Conservation (phyloP, 2,797 vertebrate species). For the Distichodus sexfasciatus region DNA sequence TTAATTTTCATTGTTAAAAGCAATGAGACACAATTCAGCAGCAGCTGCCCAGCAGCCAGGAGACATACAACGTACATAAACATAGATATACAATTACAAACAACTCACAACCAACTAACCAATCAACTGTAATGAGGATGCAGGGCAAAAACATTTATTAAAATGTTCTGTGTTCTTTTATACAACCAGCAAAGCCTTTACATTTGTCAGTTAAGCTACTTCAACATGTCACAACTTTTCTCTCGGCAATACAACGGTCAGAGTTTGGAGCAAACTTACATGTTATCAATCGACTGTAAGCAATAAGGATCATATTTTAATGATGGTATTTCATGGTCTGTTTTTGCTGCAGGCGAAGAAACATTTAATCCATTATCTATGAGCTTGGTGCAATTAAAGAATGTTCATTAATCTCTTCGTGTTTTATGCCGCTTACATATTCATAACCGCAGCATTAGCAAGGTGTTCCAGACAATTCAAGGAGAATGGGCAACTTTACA, state of each 20-base stretch:
- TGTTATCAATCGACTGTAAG: slow-evolving; percentile 44
- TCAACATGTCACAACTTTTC: slow-evolving; percentile 38
- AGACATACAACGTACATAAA: no score
- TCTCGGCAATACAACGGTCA: slow-evolving; percentile 46
- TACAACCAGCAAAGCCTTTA: slow-evolving; percentile 4
- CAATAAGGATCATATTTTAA: slow-evolving; percentile 51
- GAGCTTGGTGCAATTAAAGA: slow-evolving; percentile 49
- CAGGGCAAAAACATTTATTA: no score
- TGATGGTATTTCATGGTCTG: slow-evolving; percentile 48
- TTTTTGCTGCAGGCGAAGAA: slow-evolving; percentile 51
- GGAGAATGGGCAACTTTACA: slow-evolving; percentile 10
- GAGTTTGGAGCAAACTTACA: slow-evolving; percentile 33
- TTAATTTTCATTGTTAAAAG: no score
- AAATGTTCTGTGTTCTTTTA: background rate
- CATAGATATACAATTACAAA: no score
- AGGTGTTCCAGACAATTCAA: slow-evolving; percentile 35
- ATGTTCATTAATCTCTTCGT: slow-evolving; percentile 52
- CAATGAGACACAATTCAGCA: no score
- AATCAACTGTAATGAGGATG: no score
- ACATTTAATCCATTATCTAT: slow-evolving; percentile 56
- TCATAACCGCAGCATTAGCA: slow-evolving; percentile 42
- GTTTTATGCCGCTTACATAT: slow-evolving; percentile 40
- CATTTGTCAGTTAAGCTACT: slow-evolving; percentile 31
- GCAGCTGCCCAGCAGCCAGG: no score
- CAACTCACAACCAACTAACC: no score